phyloP scores from a whole-genome alignment of 1,140 invertebrate genomes.

The Eubasilissa regina region DNA sequence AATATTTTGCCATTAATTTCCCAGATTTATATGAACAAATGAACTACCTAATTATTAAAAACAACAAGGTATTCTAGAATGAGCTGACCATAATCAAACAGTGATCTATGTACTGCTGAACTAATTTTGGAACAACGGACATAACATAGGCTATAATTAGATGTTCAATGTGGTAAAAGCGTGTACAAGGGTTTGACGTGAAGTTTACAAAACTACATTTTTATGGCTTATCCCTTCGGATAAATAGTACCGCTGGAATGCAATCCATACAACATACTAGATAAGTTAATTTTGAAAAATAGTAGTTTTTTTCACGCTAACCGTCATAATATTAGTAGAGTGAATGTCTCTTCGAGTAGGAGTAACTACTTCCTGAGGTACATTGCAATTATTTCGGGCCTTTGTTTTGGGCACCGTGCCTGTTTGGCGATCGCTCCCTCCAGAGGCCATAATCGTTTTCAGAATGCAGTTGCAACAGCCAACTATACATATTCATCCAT shows the following conservation, averaged over 20 bases:
- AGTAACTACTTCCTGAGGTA: constrained; percentile 71
- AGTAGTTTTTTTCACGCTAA: constrained; percentile 57
- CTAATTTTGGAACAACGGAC: constrained; percentile 30
- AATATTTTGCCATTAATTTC: too few species aligned
- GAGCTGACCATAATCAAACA: constrained; percentile 7
- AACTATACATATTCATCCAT: constrained; percentile 21
- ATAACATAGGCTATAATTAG: constrained; percentile 29
- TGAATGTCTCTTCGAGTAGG: constrained; percentile 71
- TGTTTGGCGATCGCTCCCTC: constrained; percentile 63
- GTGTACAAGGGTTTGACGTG: neutral
- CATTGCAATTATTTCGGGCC: constrained; percentile 70
- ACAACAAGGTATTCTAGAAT: constrained; percentile 30
- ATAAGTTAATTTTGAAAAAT: neutral
- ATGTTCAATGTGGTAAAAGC: constrained; percentile 18
- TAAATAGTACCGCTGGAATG: neutral
- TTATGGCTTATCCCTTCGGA: neutral
- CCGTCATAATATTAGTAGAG: constrained; percentile 67
- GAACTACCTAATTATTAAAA: neutral
- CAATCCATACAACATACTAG: neutral
- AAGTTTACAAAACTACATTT: constrained; percentile 2
- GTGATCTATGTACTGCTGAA: constrained; percentile 32
- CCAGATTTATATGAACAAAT: too few species aligned
- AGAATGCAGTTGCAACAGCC: neutral
- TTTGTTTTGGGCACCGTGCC: constrained; percentile 71
- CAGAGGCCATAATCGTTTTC: constrained; percentile 47